phyloP scores from a whole-genome alignment of 2,113 vertebrate species.

The Erythrocebus patas region DNA sequence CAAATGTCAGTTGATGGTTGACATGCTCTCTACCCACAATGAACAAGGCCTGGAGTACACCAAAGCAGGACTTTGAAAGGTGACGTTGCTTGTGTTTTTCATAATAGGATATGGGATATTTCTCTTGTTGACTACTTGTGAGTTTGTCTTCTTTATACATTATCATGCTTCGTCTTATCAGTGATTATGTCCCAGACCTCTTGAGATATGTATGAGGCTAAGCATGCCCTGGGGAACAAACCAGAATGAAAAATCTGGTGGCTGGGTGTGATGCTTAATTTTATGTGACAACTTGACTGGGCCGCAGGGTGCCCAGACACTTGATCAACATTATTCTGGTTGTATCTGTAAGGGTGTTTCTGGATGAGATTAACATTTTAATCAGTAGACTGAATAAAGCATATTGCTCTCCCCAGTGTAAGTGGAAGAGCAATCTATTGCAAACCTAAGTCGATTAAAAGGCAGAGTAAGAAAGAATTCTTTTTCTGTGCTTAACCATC shows the following conservation, averaged over 20 bases:
- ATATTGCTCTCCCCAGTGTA: neutral
- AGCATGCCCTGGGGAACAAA: neutral
- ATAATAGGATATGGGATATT: neutral
- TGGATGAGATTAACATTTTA: neutral
- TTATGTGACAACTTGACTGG: neutral
- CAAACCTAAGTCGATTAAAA: neutral
- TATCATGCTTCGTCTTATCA: neutral
- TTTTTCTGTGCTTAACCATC: neutral
- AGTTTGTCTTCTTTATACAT: neutral
- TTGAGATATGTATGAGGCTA: neutral
- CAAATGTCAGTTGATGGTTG: neutral
- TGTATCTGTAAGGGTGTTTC: neutral
- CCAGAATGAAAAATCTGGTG: neutral
- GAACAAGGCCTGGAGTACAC: neutral
- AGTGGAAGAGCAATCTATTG: neutral
- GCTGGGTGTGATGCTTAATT: neutral
- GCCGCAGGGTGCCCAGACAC: neutral
- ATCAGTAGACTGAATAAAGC: neutral
- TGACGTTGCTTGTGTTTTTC: neutral
- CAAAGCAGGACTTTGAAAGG: neutral
- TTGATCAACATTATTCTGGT: neutral
- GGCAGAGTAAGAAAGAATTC: neutral
- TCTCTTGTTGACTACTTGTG: neutral
- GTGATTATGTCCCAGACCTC: neutral
- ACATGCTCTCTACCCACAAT: neutral